These are phyloP conservation scores for Crotalus adamanteus DNA, from an alignment of 2,797 vertebrate species.

Conservation along the genomic window DNA sequence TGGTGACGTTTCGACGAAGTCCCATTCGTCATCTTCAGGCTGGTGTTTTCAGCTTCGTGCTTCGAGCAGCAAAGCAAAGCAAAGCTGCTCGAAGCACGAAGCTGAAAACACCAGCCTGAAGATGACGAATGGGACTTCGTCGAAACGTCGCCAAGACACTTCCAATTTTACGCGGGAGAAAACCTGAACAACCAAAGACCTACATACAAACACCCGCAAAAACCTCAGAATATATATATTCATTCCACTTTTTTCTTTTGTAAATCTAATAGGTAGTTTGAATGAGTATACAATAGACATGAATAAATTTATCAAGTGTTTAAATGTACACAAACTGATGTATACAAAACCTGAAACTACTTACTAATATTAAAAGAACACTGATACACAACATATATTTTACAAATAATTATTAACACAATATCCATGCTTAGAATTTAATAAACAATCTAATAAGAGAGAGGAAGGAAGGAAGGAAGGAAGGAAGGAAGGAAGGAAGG, in stretches of 20 bases:
- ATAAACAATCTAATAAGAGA: neutral
- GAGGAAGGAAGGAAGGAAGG: neutral
- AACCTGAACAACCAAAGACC: too few relatives aligned
- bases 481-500: neutral
- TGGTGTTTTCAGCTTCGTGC: too few relatives aligned
- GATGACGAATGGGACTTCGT: too few relatives aligned
- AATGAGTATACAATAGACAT: neutral
- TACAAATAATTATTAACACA: neutral
- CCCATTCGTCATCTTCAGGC: too few relatives aligned
- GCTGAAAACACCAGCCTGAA: too few relatives aligned
- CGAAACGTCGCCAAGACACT: too few relatives aligned
- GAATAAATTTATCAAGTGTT: neutral
- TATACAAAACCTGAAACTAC: neutral
- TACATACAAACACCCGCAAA: too few relatives aligned
- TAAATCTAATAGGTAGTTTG: neutral
- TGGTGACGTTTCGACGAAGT: too few relatives aligned
- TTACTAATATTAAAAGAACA: neutral
- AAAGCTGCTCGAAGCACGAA: too few relatives aligned
- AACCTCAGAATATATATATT: too few relatives aligned
- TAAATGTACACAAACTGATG: neutral
- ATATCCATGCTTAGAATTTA: neutral
- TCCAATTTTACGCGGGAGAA: too few relatives aligned
- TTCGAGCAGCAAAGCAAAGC: too few relatives aligned
- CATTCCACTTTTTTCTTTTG: neutral
- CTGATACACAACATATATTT: neutral